Conservation (phyloP, 2,888 invertebrate genomes). For the Acanthosepion pharaonis region DNA sequence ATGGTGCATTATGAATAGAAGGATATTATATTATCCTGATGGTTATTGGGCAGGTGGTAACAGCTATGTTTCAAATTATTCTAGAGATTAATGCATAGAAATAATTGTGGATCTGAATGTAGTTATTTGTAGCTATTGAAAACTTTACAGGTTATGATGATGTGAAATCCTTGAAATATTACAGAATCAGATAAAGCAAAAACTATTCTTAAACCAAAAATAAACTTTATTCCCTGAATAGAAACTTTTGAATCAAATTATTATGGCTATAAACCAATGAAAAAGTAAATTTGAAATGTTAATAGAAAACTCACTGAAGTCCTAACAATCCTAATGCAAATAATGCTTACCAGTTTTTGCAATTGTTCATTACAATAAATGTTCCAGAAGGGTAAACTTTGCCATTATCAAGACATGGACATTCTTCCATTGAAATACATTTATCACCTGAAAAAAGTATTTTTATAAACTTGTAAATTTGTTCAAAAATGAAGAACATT, state of each 20-base stretch:
- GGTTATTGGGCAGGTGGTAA: too few species aligned
- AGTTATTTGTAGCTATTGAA: too few species aligned
- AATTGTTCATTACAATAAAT: constrained; percentile 24
- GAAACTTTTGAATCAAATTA: neutral
- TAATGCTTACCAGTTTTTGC: constrained; percentile 14
- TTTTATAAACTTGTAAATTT: neutral
- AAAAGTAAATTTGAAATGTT: neutral
- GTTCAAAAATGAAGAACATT: neutral
- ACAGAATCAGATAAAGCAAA: too few species aligned
- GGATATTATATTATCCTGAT: too few species aligned
- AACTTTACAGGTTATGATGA: too few species aligned
- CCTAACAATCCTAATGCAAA: neutral
- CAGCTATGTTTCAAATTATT: too few species aligned
- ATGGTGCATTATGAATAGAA: too few species aligned
- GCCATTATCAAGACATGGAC: constrained; percentile 38
- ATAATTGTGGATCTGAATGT: too few species aligned
- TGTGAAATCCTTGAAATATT: too few species aligned
- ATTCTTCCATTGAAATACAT: neutral
- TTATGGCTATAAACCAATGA: neutral
- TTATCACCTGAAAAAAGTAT: neutral
- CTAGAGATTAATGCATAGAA: too few species aligned
- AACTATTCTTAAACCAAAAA: too few species aligned
- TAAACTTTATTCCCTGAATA: too few species aligned
- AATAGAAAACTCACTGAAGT: neutral
- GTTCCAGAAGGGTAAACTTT: constrained; percentile 39